Evolutionary conservation across 2,797 vertebrate genomes (phyloP), one percentile per base, ranked within the genome.

Genomic region (Clarias pachynema): DNA sequence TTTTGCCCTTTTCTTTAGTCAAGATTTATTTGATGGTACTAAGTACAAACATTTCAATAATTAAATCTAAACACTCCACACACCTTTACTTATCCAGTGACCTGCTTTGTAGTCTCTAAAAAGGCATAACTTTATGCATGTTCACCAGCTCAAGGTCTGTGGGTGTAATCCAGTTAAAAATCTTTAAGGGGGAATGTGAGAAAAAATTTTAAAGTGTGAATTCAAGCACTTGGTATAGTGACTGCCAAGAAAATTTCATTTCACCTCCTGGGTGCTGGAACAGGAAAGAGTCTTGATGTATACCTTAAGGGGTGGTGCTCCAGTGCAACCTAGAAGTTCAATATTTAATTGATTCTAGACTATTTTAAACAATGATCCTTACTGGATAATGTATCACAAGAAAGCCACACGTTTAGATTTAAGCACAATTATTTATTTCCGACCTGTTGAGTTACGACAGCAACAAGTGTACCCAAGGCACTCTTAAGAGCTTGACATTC

Each of bases 291-390:
- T 56, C 44, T 56, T 53, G n/a, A 53, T 56, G 14, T 56, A 14
- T 56, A 29, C n/a, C n/a, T 53, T 31, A 56, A 34, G 49, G 53
- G 12, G 59, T 22, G 53, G 56, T 77, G 18, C 6, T 18, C 40
- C 44, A 16, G 72, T 26, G 0, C 0, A 57, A 3, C 15, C 7
- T 29, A 18, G n/a, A 29, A n/a, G 2, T 74, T 56, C 26, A 16
- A 62, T 24, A 66, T 34, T 26, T 18, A 40, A 59, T 77, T 6
- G 74, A 83, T 81, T 29, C n/a, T 22, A 22, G 40, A 40, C 22
- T 22, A 49, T 9, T 79, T 82, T 83, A 16, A 85, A 82, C 84
- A 87, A 79, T 89, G 88, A 90, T 90, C 90, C 70, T 87, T 84
- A 53, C 59, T 87, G 59, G 49, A 68, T 80, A 81, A 22, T 22